Conservation (phyloP, 2,113 vertebrate species). For the Cyprinodon tularosa region DNA sequence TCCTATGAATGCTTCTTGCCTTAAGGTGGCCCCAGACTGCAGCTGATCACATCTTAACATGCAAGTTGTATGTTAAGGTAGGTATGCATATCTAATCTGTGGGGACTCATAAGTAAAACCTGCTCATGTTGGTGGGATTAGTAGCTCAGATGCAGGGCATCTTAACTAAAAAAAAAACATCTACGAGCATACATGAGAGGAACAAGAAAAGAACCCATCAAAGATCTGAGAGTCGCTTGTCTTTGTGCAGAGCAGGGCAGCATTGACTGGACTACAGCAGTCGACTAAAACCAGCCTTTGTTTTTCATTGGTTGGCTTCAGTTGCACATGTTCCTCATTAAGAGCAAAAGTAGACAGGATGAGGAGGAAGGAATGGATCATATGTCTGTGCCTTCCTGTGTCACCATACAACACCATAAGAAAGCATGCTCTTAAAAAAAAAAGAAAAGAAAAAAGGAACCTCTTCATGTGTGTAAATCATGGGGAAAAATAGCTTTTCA, state of each 20-base stretch:
- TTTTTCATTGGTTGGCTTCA: conserved; percentile 70
- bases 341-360: conserved; percentile 62
- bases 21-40: conserved; percentile 46
- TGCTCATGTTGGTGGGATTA: conserved; percentile 66
- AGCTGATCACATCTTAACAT: conserved; percentile 54
- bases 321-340: conserved; percentile 79
- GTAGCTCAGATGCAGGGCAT: conserved; percentile 38
- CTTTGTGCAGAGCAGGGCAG: conserved; percentile 36
- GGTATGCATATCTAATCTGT: conserved; percentile 61
- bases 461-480: conserved; percentile 29
- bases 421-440: conserved; percentile 23
- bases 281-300: conserved; percentile 49
- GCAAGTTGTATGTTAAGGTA: conserved; percentile 69
- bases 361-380: conserved; percentile 60
- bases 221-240: conserved; percentile 20
- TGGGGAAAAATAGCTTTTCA: conserved; percentile 23
- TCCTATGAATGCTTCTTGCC: conserved; percentile 56
- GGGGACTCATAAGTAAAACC: conserved; percentile 38
- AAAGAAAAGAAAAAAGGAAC: not conserved
- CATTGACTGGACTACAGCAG: conserved; percentile 46
- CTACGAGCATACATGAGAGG: conserved; percentile 16
- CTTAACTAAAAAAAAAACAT: conserved; percentile 51
- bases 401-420: conserved; percentile 39
- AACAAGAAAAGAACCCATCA: conserved; percentile 20
- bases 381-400: conserved; percentile 59